A percentile compares a stretch with the other conserved stretches of the same genome.
phyloP scores from a whole-genome alignment of 2,797 vertebrate species.

The Gallirallus australis region DNA sequence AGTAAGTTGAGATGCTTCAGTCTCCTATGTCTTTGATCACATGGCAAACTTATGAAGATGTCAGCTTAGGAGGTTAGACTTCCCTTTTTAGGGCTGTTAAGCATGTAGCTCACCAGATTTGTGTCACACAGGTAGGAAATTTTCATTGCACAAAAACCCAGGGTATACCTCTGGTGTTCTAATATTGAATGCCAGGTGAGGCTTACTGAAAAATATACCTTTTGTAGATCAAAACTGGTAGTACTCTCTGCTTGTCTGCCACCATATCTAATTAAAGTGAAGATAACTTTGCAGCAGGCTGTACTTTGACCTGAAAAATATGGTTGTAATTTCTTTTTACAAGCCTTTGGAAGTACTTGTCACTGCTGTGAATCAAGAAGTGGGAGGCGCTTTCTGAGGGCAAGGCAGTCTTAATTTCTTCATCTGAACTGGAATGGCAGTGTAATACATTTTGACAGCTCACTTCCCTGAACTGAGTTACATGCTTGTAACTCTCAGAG shows the following conservation, averaged over 20 bases:
- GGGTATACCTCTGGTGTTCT: neutral
- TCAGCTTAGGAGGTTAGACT: neutral
- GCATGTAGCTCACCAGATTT: neutral
- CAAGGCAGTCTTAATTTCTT: neutral
- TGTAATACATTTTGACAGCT: neutral
- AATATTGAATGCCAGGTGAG: neutral
- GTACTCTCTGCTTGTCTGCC: neutral
- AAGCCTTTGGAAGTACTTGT: neutral
- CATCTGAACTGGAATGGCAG: neutral
- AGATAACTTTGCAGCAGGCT: neutral
- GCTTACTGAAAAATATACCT: neutral
- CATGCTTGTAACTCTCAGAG: neutral
- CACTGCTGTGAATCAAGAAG: neutral
- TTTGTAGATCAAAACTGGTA: neutral
- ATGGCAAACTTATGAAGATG: neutral
- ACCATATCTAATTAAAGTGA: neutral
- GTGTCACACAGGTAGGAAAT: neutral
- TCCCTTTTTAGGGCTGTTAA: neutral
- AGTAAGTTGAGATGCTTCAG: neutral
- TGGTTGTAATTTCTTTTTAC: neutral
- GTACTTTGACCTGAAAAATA: constrained; percentile 4
- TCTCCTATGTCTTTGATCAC: neutral
- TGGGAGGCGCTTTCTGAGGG: neutral
- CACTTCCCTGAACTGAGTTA: neutral
- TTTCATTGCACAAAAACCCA: neutral